Base-by-base conservation (phyloP, 2,113 vertebrate species). In the Egretta garzetta region DNA sequence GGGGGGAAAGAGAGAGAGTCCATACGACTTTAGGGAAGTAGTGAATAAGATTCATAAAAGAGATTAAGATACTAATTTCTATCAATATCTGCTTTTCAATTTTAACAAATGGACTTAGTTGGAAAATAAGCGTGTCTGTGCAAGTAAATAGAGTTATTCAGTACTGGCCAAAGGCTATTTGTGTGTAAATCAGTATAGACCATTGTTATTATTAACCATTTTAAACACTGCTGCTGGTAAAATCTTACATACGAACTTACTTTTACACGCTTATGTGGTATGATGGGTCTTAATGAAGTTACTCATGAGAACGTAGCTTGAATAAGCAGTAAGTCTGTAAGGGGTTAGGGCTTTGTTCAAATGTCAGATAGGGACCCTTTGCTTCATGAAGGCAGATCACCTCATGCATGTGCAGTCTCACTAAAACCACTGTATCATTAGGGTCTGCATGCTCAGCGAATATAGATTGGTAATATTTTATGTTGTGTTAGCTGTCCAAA, bases 391-490 rank as follows among this genome's bases (percentile, higher is more conserved):
- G 74, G 84, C 62, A n/a, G 30, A 49, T 64, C 64, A 28, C 80
- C n/a, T 93, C 74, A 68, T 92, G 43, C 41, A 60, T 87, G 82
- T 66, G 68, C 56, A 88, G 62, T 68, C 43, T 87, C 4, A 60
- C 91, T 91, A 93, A 88, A 90, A 20, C 39, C 66, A 53, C 4
- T 5, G 8, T 70, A 50, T 90, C 66, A 14, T 64, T 76, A 79
- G 53, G 62, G 60, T 88, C 68, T 92, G 88, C 79, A 22, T 73
- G 71, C 49, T 95, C 79, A 97, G 90, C 16, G 0, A 88, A 53
- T 95, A 91, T 75, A 62, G 82, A 86, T 62, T 77, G 50, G 86
- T 97, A 93, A 92, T 95, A 93, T 90, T 96, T 96, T 75, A 71
- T 75, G 64, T 95, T 71, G 55, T 53, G 72, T 58, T 96, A 86